These are phyloP conservation scores for Gambelia wislizenii DNA, from an alignment of 2,797 vertebrate species.

Conservation along the genomic window DNA sequence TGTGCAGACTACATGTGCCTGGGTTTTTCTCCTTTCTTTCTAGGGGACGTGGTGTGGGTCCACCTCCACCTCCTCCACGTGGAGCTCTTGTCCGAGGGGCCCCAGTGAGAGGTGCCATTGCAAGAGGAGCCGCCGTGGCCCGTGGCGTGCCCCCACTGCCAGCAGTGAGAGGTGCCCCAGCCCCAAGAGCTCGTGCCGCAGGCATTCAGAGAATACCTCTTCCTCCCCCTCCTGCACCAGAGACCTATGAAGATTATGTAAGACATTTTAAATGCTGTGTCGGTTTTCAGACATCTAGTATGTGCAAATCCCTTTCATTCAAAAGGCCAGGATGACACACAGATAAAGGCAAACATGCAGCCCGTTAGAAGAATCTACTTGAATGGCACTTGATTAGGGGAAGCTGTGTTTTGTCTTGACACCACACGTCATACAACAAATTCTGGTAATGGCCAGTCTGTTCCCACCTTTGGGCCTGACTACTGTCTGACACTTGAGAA, in stretches of 20 bases:
- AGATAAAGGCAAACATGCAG: no score
- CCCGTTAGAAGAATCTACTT: neutral
- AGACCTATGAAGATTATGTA: constrained; percentile 95
- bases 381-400: neutral
- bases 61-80: constrained; percentile 83
- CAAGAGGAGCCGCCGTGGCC: constrained; percentile 86
- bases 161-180: constrained; percentile 81
- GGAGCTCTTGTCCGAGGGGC: constrained; percentile 90
- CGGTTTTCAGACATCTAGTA: neutral
- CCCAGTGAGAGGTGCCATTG: constrained; percentile 85
- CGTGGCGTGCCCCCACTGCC: constrained; percentile 86
- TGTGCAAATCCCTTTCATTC: neutral
- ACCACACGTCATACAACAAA: neutral
- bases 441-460: neutral
- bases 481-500: neutral
- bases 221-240: constrained; percentile 85
- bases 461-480: neutral
- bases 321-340: neutral
- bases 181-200: constrained; percentile 87
- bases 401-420: neutral
- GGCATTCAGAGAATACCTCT: constrained; percentile 91
- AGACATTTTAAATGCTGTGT: constrained; percentile 63
- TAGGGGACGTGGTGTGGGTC: constrained; percentile 91
- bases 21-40: neutral
- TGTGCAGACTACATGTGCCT: neutral